Base-by-base conservation (phyloP, 1,140 invertebrate genomes). In the Micrasema minimum region DNA sequence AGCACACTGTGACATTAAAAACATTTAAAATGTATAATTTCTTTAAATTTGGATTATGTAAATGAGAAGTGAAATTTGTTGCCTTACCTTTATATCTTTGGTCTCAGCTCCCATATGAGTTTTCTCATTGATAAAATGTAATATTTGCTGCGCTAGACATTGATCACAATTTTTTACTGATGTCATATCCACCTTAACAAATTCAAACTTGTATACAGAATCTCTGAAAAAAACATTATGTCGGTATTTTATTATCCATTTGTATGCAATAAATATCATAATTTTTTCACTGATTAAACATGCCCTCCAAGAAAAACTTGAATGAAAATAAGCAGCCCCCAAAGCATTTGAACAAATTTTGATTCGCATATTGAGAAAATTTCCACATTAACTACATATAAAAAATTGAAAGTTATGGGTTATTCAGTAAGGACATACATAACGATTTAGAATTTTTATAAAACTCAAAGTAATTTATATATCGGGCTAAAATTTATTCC, bases 61-160 rank as follows among this genome's bases (percentile, higher is more conserved):
- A n/a, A n/a, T n/a, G n/a, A n/a, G n/a, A n/a, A n/a, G n/a, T n/a
- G n/a, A n/a, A n/a, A n/a, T n/a, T 31, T 31, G 26, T 31, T 7
- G 10, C 6, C n/a, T 48, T 26, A 68, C 66, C 66, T 68, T 57
- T 16, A 68, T 46, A 31, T 68, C 53, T 18, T 31, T 20, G 5
- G 22, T 18, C n/a, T 16, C 11, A 18, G 53, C 66, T 48, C 66
- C 66, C 18, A 68, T 4, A 14, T 48, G 11, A 7, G 6, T 11
- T 5, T 43, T 31, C 14, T 46, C 18, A 46, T 68, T 20, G 57
- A 68, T 57, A 35, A 68, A 57, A 7, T 22, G 26, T 31, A 59
- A 41, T 14, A 68, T 9, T 55, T 10, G 18, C 59, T 68, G 18
- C 7, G 45, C 41, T 9, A 67, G 50, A 18, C 43, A 18, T 9